Evolutionary conservation across 2,888 invertebrate species (phyloP).

Genomic region (Bhutanitis thaidina): DNA sequence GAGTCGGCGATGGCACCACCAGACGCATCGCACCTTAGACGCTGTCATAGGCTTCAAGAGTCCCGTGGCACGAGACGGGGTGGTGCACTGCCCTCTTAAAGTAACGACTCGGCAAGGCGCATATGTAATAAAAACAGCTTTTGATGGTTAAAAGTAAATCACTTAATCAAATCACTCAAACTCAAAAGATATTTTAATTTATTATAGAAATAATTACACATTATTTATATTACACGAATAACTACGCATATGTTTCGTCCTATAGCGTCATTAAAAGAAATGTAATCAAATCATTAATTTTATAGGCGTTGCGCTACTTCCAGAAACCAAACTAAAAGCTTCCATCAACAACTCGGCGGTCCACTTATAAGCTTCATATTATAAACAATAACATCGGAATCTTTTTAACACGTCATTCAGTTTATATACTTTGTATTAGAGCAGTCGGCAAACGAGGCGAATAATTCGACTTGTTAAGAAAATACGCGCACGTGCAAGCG

Average conservation of each 20-base stretch:
- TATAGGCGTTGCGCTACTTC: conserved; percentile 40
- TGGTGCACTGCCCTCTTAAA: too few relatives aligned
- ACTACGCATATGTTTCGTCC: background rate
- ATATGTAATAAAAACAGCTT: too few relatives aligned
- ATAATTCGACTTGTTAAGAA: conserved; percentile 72
- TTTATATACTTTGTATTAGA: conserved; percentile 35
- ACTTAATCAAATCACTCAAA: too few relatives aligned
- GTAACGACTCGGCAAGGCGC: too few relatives aligned
- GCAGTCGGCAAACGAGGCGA: conserved; percentile 56
- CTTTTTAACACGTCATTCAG: conserved; percentile 70
- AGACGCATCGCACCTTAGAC: too few relatives aligned
- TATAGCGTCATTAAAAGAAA: conserved; percentile 13
- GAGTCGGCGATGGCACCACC: too few relatives aligned
- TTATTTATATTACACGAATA: too few relatives aligned
- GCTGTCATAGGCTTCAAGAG: too few relatives aligned
- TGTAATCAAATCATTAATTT: conserved; percentile 26
- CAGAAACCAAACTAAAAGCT: conserved; percentile 47
- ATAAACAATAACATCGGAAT: conserved; percentile 74
- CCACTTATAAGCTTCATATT: conserved; percentile 58
- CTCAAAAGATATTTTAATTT: too few relatives aligned
- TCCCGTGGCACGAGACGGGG: too few relatives aligned
- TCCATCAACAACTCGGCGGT: conserved; percentile 53
- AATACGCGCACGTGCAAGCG: conserved; percentile 61
- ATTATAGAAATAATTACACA: too few relatives aligned
- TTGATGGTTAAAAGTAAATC: too few relatives aligned